A percentile compares a stretch with the other conserved stretches of the same genome.
These are phyloP conservation scores for Rhynchotus rufescens DNA, from an alignment of 2,797 vertebrate species.

Conservation along the genomic window DNA sequence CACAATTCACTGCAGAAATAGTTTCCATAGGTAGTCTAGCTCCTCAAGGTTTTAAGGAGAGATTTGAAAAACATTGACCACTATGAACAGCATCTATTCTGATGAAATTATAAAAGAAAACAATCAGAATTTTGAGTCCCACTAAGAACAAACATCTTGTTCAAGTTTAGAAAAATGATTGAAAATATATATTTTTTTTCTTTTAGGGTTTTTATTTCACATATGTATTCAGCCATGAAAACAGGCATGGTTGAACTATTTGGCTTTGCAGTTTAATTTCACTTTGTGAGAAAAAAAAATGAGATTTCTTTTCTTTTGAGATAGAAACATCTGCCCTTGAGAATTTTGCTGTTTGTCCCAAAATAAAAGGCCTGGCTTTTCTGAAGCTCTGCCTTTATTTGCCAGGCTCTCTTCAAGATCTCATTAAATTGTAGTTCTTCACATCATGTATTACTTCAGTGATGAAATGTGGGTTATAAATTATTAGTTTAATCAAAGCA, in stretches of 20 bases:
- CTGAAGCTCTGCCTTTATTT: background rate
- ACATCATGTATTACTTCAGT: background rate
- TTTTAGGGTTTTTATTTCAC: background rate
- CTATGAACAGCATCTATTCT: background rate
- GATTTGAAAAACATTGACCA: background rate
- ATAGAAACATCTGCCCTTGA: background rate
- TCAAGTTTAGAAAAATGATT: background rate
- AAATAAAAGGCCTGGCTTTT: background rate
- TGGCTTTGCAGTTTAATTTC: background rate
- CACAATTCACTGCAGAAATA: background rate
- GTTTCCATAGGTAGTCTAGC: background rate
- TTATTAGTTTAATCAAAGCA: background rate
- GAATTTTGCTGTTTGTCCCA: background rate
- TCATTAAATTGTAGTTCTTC: background rate
- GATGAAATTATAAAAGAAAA: background rate
- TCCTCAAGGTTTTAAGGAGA: background rate
- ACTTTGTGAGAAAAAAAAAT: background rate
- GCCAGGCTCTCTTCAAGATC: background rate
- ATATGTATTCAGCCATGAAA: background rate
- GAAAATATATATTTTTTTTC: background rate
- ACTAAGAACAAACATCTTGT: background rate
- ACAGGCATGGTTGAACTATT: background rate
- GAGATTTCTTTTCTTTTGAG: background rate
- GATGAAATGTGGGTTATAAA: background rate
- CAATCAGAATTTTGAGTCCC: background rate